A percentile compares a stretch with the other conserved stretches of the same genome.
Evolutionary conservation across 2,113 vertebrate genomes (phyloP).

Genomic region (Mohoua ochrocephala): DNA sequence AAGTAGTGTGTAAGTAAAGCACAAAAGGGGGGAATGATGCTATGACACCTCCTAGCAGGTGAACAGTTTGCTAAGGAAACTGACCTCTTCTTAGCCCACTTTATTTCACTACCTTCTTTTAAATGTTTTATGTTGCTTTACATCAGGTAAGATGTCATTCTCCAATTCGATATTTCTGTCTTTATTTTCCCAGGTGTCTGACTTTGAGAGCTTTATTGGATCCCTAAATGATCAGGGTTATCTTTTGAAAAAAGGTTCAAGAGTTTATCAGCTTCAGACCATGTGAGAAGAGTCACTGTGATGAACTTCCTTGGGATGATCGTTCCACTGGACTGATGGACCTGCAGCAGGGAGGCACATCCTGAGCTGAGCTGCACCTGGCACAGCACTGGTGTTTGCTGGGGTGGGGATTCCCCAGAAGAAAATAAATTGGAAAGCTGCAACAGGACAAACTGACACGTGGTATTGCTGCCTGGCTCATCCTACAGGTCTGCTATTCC

Average conservation of each 20-base stretch:
- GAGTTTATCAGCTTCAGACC: slow-evolving; percentile 91
- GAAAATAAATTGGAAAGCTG: neutral
- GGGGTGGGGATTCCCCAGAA: neutral
- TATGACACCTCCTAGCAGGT: neutral
- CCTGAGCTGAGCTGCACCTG: neutral
- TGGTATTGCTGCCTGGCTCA: neutral
- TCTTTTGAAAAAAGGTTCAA: slow-evolving; percentile 90
- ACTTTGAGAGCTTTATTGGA: slow-evolving; percentile 91
- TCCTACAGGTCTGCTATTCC: neutral
- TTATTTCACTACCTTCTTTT: neutral
- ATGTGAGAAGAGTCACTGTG: slow-evolving; percentile 64
- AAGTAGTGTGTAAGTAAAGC: neutral
- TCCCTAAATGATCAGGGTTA: slow-evolving; percentile 96
- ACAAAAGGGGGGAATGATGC: neutral
- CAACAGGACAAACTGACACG: accelerated
- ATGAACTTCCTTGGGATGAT: neutral
- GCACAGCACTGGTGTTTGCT: accelerated
- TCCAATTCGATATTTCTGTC: neutral
- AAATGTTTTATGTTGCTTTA: neutral
- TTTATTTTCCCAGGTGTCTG: slow-evolving; percentile 77
- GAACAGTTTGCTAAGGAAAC: neutral
- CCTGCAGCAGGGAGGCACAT: accelerated
- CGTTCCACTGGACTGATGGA: accelerated
- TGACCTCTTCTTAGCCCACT: neutral
- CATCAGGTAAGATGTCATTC: neutral